These are phyloP conservation scores for Eriosoma lanigerum DNA, from an alignment of 1,140 invertebrate species.

Conservation along the genomic window DNA sequence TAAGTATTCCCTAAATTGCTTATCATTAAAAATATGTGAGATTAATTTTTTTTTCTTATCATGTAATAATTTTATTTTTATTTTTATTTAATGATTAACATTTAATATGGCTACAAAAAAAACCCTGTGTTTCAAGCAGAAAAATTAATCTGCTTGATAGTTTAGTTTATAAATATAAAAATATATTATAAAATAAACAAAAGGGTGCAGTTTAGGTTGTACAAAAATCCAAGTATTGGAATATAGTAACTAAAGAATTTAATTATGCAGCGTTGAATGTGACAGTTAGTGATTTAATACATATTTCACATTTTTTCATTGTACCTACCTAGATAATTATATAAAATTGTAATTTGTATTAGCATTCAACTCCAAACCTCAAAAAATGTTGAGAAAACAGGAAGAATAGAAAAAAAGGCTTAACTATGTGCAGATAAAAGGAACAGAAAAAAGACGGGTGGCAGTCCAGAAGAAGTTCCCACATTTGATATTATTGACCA, in stretches of 20 bases:
- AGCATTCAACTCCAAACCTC: background rate
- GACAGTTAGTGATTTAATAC: background rate
- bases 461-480: background rate
- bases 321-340: too few relatives aligned
- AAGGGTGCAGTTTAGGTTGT: background rate
- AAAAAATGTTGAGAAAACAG: background rate
- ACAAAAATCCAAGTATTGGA: conserved; percentile 3
- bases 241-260: background rate
- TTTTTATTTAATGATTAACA: too few relatives aligned
- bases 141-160: background rate
- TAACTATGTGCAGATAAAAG: background rate
- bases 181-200: conserved; percentile 6
- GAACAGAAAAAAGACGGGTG: background rate
- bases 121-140: background rate
- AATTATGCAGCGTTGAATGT: background rate
- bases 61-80: too few relatives aligned
- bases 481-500: background rate
- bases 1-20: too few relatives aligned
- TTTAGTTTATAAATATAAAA: conserved; percentile 4
- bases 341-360: background rate
- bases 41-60: too few relatives aligned
- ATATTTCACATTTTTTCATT: too few relatives aligned
- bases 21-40: too few relatives aligned
- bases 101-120: too few relatives aligned
- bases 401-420: background rate